Conservation (phyloP, 1,140 invertebrate species). For the Drosophila ohnishii region DNA sequence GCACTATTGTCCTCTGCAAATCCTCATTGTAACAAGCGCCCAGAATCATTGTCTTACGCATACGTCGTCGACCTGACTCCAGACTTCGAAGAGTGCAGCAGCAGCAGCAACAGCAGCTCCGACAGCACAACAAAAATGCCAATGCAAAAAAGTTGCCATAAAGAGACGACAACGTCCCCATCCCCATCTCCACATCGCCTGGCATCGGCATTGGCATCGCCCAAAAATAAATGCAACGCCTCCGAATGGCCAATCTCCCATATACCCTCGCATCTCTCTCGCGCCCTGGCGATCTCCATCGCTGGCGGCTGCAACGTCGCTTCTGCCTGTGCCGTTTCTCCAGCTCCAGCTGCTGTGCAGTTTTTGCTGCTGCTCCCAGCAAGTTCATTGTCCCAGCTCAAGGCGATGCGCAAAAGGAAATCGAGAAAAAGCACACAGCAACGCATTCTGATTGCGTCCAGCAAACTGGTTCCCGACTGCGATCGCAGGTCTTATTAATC, state of each 20-base stretch:
- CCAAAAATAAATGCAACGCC: constrained; percentile 78
- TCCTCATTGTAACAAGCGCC: constrained; percentile 82
- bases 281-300: constrained; percentile 46
- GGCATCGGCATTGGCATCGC: constrained; percentile 47
- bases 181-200: constrained; percentile 39
- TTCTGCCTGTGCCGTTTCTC: constrained; percentile 41
- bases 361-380: constrained; percentile 39
- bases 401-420: constrained; percentile 61
- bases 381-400: constrained; percentile 65
- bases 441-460: constrained; percentile 40
- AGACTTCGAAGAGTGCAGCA: constrained; percentile 58
- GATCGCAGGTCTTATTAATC: constrained; percentile 17
- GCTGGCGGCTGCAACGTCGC: constrained; percentile 20
- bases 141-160: constrained; percentile 78
- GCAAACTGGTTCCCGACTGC: constrained; percentile 38
- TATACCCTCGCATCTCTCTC: constrained; percentile 40
- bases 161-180: constrained; percentile 60
- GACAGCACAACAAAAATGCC: constrained; percentile 35
- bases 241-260: constrained; percentile 41
- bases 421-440: constrained; percentile 33
- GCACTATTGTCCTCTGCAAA: constrained; percentile 83
- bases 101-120: constrained; percentile 39
- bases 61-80: constrained; percentile 73
- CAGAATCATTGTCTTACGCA: constrained; percentile 82
- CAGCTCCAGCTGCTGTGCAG: constrained; percentile 50